Evolutionary conservation across 2,113 vertebrate species (phyloP).

Genomic region (Ciconia maguari): DNA sequence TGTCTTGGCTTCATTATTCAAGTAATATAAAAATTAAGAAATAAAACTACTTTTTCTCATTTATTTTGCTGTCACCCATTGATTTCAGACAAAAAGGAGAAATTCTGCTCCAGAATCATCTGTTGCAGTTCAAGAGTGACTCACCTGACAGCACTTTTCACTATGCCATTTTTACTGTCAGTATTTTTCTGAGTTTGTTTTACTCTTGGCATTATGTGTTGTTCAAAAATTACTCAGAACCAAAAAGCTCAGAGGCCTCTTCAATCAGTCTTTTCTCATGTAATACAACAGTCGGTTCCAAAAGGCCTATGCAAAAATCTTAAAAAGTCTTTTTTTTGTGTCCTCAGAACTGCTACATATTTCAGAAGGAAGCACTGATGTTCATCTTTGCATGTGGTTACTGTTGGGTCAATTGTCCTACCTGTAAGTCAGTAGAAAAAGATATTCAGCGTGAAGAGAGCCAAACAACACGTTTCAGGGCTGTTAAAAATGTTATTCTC

Average conservation of each 20-base stretch:
- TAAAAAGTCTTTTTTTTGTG: background rate
- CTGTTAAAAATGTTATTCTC: background rate
- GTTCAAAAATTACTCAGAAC: background rate
- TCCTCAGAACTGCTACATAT: background rate
- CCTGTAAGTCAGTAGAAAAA: background rate
- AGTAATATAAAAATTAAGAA: background rate
- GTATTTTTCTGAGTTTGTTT: background rate
- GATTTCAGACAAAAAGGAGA: background rate
- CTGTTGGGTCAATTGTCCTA: background rate
- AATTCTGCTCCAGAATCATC: background rate
- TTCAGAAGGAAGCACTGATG: background rate
- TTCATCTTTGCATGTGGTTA: background rate
- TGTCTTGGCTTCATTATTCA: background rate
- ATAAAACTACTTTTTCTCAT: background rate
- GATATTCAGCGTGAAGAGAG: background rate
- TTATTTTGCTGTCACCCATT: background rate
- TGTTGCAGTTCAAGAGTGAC: background rate
- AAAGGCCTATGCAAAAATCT: background rate
- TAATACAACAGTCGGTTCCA: background rate
- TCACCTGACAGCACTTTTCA: background rate
- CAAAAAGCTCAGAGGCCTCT: background rate
- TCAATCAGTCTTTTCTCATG: background rate
- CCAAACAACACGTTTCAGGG: background rate
- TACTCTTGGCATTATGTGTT: background rate
- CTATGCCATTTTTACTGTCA: background rate